Percentiles rank a stretch among this genome's conserved stretches.
These are phyloP conservation scores for Decapterus maruadsi DNA, from an alignment of 2,797 vertebrate genomes.

Conservation along the genomic window DNA sequence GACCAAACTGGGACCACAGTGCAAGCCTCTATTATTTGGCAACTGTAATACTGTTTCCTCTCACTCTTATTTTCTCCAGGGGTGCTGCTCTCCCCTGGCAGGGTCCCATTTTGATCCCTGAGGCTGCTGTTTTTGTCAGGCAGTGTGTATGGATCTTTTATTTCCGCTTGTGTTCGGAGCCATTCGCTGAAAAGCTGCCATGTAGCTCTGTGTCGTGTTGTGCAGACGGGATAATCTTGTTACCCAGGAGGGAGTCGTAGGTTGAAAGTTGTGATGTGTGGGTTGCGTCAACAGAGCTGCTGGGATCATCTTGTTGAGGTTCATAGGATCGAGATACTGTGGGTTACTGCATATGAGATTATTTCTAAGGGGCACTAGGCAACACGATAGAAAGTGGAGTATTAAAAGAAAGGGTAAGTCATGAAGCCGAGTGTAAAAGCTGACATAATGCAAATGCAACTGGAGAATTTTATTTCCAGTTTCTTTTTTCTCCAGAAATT, in stretches of 20 bases:
- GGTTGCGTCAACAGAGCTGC: not conserved
- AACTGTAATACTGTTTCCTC: constrained; percentile 16
- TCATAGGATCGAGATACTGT: constrained; percentile 32
- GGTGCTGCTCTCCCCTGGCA: constrained; percentile 36
- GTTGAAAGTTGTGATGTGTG: constrained; percentile 35
- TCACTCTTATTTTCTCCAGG: constrained; percentile 44
- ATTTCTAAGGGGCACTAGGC: constrained; percentile 4
- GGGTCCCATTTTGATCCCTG: constrained; percentile 19
- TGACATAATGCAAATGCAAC: constrained; percentile 20
- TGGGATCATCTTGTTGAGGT: constrained; percentile 20
- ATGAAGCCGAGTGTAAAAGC: constrained; percentile 17
- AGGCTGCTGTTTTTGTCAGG: constrained; percentile 37
- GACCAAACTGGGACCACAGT: constrained; percentile 25
- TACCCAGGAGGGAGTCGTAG: constrained; percentile 32
- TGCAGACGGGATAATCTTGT: constrained; percentile 38
- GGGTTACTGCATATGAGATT: not conserved
- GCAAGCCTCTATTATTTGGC: constrained; percentile 32
- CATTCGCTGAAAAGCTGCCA: constrained; percentile 26
- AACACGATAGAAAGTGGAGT: not conserved
- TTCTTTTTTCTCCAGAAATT: constrained; percentile 7
- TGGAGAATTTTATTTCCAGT: not conserved
- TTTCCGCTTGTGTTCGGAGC: constrained; percentile 44
- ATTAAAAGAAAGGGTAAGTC: not conserved
- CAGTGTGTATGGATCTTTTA: constrained; percentile 45
- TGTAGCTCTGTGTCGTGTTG: constrained; percentile 18